Conservation (phyloP, 2,888 invertebrate species). For the Synanthedon andrenaeformis region DNA sequence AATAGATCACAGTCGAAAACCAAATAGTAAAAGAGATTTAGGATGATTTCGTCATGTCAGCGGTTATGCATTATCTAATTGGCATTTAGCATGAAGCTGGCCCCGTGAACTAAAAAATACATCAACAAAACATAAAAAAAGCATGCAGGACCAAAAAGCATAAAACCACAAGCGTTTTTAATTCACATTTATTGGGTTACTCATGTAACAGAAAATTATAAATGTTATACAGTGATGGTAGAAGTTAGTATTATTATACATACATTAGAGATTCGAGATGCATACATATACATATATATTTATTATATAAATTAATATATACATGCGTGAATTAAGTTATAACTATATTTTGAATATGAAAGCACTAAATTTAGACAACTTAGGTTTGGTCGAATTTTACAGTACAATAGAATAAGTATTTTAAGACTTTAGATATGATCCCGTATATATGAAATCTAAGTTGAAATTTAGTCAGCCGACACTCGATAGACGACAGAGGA, state of each 20-base stretch:
- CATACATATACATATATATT: conserved; percentile 10
- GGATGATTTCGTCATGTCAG: not conserved
- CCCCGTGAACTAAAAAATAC: conserved; percentile 28
- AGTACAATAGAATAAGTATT: no score
- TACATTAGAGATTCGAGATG: conserved; percentile 13
- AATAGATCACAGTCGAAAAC: no score
- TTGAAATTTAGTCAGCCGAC: no score
- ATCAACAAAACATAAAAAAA: conserved; percentile 32
- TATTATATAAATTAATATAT: conserved; percentile 6
- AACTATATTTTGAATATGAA: conserved; percentile 7
- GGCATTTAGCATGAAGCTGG: conserved; percentile 29
- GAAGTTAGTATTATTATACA: conserved; percentile 34
- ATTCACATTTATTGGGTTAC: conserved; percentile 63
- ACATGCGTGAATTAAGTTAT: conserved; percentile 15
- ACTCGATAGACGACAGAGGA: no score
- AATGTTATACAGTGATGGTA: conserved; percentile 42
- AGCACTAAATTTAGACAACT: conserved; percentile 10
- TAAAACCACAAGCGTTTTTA: conserved; percentile 62
- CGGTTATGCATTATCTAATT: not conserved
- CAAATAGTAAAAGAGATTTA: no score
- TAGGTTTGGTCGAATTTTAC: conserved; percentile 10
- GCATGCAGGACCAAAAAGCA: conserved; percentile 66
- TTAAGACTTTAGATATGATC: no score
- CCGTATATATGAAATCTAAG: no score
- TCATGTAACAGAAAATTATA: conserved; percentile 41